Percentiles rank a stretch among this genome's conserved stretches.
Conservation (phyloP, 2,797 vertebrate species). For the Hypotaenidia philippensis region DNA sequence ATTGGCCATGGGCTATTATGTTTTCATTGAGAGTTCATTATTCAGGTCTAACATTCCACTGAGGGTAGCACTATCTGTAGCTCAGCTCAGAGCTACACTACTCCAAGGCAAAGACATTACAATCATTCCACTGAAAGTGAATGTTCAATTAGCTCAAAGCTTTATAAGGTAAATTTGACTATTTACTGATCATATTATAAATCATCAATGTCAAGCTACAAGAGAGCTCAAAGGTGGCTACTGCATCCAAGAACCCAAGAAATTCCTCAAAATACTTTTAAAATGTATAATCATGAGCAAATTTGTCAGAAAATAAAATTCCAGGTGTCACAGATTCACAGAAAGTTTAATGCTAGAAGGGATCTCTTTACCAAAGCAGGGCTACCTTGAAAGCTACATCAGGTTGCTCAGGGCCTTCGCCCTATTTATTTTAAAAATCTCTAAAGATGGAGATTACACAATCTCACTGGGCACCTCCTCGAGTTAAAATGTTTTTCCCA, state of each 20-base stretch:
- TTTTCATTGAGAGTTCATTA: conserved; percentile 34
- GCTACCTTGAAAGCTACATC: neutral
- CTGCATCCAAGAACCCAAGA: neutral
- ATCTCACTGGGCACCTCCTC: neutral
- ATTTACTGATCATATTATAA: neutral
- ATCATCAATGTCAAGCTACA: neutral
- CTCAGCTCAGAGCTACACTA: neutral
- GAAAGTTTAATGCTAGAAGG: neutral
- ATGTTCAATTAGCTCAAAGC: neutral
- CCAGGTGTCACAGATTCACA: neutral
- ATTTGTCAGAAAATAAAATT: neutral
- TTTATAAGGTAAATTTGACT: neutral
- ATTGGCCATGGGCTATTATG: conserved; percentile 22
- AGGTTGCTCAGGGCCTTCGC: neutral
- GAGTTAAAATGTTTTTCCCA: neutral
- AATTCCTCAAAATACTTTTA: neutral
- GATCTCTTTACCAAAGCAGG: neutral
- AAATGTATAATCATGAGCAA: neutral
- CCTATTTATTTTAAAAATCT: neutral
- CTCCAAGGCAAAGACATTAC: neutral
- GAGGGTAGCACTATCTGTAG: neutral
- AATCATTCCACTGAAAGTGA: neutral
- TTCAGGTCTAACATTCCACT: neutral
- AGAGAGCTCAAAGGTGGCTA: neutral
- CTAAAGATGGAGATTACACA: neutral